phyloP scores from a whole-genome alignment of 1,140 invertebrate species.

The Pentalonia nigronervosa region DNA sequence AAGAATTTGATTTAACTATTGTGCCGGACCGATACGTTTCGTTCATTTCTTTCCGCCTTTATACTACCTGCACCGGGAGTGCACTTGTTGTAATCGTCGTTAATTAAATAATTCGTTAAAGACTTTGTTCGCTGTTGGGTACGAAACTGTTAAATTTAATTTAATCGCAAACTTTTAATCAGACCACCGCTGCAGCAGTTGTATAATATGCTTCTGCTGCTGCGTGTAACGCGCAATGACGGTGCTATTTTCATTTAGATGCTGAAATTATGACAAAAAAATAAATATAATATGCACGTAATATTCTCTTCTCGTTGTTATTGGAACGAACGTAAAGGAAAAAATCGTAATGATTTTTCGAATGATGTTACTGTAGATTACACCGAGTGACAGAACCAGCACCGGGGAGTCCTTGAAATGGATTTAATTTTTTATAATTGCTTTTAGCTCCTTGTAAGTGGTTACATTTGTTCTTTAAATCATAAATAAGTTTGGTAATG shows the following conservation, averaged over 20 bases:
- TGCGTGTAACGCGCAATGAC: no score
- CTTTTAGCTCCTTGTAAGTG: no score
- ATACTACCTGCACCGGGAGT: not conserved
- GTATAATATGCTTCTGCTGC: not conserved
- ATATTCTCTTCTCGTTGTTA: not conserved
- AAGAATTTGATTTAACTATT: not conserved
- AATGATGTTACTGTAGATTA: not conserved
- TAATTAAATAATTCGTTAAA: constrained; percentile 5
- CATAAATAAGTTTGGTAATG: not conserved
- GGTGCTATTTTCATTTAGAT: not conserved
- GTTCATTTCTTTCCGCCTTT: not conserved
- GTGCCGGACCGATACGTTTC: not conserved
- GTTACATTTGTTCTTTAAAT: not conserved
- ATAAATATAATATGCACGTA: not conserved
- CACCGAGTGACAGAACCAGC: not conserved
- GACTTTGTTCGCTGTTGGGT: not conserved
- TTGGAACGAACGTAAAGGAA: not conserved
- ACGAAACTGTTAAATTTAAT: constrained; percentile 1
- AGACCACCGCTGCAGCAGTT: not conserved
- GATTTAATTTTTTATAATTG: no score
- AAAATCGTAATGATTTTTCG: not conserved
- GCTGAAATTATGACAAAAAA: not conserved
- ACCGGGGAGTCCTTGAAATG: no score
- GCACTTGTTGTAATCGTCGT: not conserved
- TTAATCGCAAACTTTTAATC: constrained; percentile 1